These are phyloP conservation scores for Tichodroma muraria DNA, from an alignment of 2,113 vertebrate species.

Conservation along the genomic window DNA sequence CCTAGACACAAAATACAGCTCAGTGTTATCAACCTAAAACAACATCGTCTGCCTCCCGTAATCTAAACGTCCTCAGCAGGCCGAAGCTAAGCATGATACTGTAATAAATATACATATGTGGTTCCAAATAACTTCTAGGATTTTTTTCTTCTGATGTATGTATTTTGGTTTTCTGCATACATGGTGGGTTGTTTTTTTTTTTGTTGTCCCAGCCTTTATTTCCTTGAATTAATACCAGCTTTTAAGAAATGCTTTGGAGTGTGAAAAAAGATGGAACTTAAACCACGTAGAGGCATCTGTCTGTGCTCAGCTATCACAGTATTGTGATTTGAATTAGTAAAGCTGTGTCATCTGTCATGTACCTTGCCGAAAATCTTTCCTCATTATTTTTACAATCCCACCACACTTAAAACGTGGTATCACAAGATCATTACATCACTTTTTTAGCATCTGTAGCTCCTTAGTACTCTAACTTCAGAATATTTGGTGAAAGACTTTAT, in stretches of 20 bases:
- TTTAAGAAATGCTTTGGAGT: neutral
- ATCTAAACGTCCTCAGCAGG: neutral
- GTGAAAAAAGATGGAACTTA: neutral
- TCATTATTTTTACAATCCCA: neutral
- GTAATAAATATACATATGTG: neutral
- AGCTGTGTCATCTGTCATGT: neutral
- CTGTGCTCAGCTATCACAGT: neutral
- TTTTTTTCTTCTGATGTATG: neutral
- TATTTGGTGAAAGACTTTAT: constrained; percentile 2
- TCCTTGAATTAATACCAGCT: neutral
- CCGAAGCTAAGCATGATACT: neutral
- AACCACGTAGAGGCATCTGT: neutral
- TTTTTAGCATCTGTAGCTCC: constrained; percentile 27
- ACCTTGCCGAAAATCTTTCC: neutral
- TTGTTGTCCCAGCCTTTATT: neutral
- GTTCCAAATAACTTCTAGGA: neutral
- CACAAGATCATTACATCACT: constrained; percentile 22
- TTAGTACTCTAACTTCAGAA: constrained; percentile 11
- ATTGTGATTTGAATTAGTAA: neutral
- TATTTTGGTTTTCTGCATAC: neutral
- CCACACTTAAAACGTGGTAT: neutral
- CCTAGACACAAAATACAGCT: neutral
- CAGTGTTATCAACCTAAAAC: neutral
- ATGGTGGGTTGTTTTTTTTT: neutral
- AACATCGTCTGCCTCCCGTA: too few species aligned